phyloP scores from a whole-genome alignment of 92 coral and sea anemone genomes.

The Epizoanthus rinbou region DNA sequence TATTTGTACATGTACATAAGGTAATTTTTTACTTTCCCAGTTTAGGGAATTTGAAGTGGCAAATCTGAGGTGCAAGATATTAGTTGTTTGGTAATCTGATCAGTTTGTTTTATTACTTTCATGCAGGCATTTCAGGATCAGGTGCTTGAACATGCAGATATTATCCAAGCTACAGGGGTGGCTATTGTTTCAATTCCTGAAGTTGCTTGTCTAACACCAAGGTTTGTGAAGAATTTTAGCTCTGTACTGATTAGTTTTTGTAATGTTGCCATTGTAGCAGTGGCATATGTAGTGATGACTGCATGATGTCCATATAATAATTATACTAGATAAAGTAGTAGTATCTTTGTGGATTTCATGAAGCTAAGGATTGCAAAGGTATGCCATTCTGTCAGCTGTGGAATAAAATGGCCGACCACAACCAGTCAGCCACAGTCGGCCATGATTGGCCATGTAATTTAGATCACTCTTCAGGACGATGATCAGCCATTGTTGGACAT shows the following conservation, averaged over 20 bases:
- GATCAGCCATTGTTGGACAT: too few species aligned
- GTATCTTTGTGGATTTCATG: neutral
- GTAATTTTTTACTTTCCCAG: too few species aligned
- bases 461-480: too few species aligned
- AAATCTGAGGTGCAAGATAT: neutral
- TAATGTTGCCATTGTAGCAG: neutral
- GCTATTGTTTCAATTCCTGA: constrained; percentile 98
- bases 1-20: too few species aligned
- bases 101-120: neutral
- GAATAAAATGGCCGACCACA: too few species aligned
- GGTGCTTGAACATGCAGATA: constrained; percentile 94
- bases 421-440: too few species aligned
- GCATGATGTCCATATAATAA: too few species aligned
- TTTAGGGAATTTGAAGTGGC: too few species aligned
- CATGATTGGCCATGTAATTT: too few species aligned
- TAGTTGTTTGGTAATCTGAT: too few species aligned
- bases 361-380: neutral
- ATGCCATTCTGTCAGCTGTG: too few species aligned
- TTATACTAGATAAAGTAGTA: neutral
- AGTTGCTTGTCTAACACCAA: constrained; percentile 95
- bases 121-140: constrained; percentile 88
- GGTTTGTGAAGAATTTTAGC: constrained; percentile 51
- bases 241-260: neutral
- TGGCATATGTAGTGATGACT: neutral
- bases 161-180: constrained; percentile 97